These are phyloP conservation scores for Hafferia zeledoni DNA, from an alignment of 2,797 vertebrate species.

Conservation along the genomic window DNA sequence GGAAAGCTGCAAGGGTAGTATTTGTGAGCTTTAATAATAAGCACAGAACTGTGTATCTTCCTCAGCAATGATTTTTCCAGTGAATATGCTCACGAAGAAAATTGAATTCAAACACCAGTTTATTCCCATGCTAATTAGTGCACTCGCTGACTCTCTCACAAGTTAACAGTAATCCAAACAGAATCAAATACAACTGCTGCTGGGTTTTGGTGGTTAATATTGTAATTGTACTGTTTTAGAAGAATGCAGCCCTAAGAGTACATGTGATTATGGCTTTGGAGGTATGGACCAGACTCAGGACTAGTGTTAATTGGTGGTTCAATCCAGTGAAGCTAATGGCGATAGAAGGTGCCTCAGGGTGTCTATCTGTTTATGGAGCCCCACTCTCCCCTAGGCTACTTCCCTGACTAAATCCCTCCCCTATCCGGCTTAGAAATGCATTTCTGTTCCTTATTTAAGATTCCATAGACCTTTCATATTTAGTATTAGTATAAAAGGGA, in stretches of 20 bases:
- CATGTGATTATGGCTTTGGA: not conserved
- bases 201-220: not conserved
- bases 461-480: constrained; percentile 41
- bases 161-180: not conserved
- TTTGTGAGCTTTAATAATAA: not conserved
- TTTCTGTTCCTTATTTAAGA: constrained; percentile 27
- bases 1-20: not conserved
- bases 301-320: not conserved
- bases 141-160: not conserved
- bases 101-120: not conserved
- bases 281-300: not conserved
- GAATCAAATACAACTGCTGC: not conserved
- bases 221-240: not conserved
- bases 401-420: constrained; percentile 21
- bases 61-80: not conserved
- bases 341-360: not conserved
- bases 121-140: not conserved
- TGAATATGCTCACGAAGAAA: not conserved
- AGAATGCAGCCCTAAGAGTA: not conserved
- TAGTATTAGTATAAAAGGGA: constrained; percentile 42
- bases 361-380: not conserved
- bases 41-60: not conserved
- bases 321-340: not conserved
- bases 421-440: not conserved
- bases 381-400: not conserved